Evolutionary conservation across 2,888 invertebrate species (phyloP).

Genomic region (Agelastica alni): DNA sequence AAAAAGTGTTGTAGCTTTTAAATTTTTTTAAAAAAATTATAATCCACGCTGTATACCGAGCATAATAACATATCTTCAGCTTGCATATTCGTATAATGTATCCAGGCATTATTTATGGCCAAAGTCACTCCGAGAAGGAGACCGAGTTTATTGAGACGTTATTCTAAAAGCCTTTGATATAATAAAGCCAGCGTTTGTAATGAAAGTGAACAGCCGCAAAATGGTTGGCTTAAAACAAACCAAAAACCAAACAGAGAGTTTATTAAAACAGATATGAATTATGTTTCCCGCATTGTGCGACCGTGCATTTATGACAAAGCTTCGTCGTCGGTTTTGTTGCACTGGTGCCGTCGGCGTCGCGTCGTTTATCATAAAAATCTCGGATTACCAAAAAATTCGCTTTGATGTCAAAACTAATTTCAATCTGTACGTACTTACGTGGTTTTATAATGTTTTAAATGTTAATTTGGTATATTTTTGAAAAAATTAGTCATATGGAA

Average conservation of each 20-base stretch:
- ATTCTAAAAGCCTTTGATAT: slow-evolving; percentile 29
- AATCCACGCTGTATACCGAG: slow-evolving; percentile 1
- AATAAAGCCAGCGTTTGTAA: slow-evolving; percentile 26
- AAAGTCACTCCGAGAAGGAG: slow-evolving; percentile 18
- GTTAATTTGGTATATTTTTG: too few relatives aligned
- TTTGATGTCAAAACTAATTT: slow-evolving; percentile 25
- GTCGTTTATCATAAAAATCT: slow-evolving; percentile 26
- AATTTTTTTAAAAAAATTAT: too few relatives aligned
- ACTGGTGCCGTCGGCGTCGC: slow-evolving; percentile 26
- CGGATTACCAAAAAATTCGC: slow-evolving; percentile 26
- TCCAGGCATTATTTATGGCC: slow-evolving; percentile 18
- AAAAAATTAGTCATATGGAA: too few relatives aligned
- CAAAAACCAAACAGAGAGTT: slow-evolving; percentile 40
- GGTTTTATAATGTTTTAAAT: slow-evolving; percentile 4
- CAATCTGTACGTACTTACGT: slow-evolving; percentile 11
- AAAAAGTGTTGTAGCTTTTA: too few relatives aligned
- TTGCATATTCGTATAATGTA: slow-evolving; percentile 17
- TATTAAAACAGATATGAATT: slow-evolving; percentile 48
- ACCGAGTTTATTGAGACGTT: slow-evolving; percentile 24
- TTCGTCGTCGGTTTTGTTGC: slow-evolving; percentile 22
- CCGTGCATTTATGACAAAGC: slow-evolving; percentile 41
- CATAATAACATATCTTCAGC: slow-evolving; percentile 11
- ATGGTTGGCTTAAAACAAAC: slow-evolving; percentile 34
- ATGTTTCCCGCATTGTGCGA: slow-evolving; percentile 47
- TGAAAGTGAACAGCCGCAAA: slow-evolving; percentile 33